These are phyloP conservation scores for Halcyon leucocephala DNA, from an alignment of 2,797 vertebrate species.

Conservation along the genomic window DNA sequence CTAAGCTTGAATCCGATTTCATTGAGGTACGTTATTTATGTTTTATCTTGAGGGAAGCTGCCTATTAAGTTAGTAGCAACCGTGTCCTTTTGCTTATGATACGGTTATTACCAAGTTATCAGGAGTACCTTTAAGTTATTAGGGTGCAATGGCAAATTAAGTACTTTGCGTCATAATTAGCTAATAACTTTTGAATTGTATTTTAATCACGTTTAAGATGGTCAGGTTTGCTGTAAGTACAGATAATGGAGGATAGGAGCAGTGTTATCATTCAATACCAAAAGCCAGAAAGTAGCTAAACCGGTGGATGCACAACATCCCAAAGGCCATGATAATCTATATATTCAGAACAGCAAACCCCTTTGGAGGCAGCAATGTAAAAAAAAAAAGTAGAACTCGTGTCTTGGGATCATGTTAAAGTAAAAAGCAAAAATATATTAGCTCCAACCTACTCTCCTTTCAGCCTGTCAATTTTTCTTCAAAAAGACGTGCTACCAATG, in stretches of 20 bases:
- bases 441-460: not conserved
- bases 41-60: constrained; percentile 68
- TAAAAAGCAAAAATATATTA: not conserved
- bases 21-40: constrained; percentile 64
- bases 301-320: not conserved
- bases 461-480: not conserved
- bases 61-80: constrained; percentile 66
- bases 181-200: constrained; percentile 53
- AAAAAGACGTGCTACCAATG: not conserved
- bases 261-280: constrained; percentile 4
- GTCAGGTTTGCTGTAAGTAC: constrained; percentile 56
- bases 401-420: not conserved
- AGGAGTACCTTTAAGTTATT: constrained; percentile 68
- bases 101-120: constrained; percentile 58
- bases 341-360: not conserved
- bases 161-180: constrained; percentile 66
- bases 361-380: not conserved
- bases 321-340: constrained; percentile 32
- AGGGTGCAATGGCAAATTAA: constrained; percentile 68
- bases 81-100: constrained; percentile 65
- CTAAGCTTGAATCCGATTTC: constrained; percentile 69
- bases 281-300: constrained; percentile 47
- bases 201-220: constrained; percentile 64
- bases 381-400: not conserved
- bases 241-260: constrained; percentile 30